A percentile compares a stretch with the other conserved stretches of the same genome.
These are phyloP conservation scores for Aphidius colemani DNA, from an alignment of 2,888 invertebrate species.

Conservation along the genomic window DNA sequence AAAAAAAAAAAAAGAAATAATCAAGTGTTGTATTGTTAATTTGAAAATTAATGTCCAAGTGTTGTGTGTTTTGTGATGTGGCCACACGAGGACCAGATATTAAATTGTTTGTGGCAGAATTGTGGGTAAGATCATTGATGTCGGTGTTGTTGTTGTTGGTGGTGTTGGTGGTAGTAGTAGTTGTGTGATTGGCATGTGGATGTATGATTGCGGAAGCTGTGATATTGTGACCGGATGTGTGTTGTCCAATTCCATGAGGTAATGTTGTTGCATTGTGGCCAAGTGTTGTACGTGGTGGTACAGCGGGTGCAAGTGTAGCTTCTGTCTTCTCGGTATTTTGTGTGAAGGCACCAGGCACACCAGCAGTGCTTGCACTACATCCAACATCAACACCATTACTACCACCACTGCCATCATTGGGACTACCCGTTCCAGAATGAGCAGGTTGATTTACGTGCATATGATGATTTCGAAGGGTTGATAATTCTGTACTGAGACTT, in stretches of 20 bases:
- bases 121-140: conserved; percentile 49
- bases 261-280: too few relatives aligned
- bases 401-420: conserved; percentile 34
- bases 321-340: conserved; percentile 33
- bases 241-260: conserved; percentile 46
- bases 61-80: too few relatives aligned
- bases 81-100: conserved; percentile 45
- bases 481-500: conserved; percentile 88
- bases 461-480: conserved; percentile 82
- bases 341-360: conserved; percentile 20
- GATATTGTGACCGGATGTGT: conserved; percentile 52
- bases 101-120: conserved; percentile 49
- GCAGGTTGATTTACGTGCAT: conserved; percentile 74
- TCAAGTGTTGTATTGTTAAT: too few relatives aligned
- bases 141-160: conserved; percentile 40
- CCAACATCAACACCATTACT: conserved; percentile 23
- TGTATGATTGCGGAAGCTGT: conserved; percentile 57
- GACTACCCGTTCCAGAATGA: conserved; percentile 46
- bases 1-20: too few relatives aligned
- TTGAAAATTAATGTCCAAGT: too few relatives aligned
- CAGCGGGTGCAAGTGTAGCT: conserved; percentile 52
- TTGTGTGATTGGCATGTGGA: conserved; percentile 55
- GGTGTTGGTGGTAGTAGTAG: conserved; percentile 45
- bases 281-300: conserved; percentile 54
- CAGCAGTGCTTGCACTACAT: conserved; percentile 23